A percentile compares a stretch with the other conserved stretches of the same genome.
These are phyloP conservation scores for Myrmophylax atrothorax DNA, from an alignment of 2,113 vertebrate genomes.

Conservation along the genomic window DNA sequence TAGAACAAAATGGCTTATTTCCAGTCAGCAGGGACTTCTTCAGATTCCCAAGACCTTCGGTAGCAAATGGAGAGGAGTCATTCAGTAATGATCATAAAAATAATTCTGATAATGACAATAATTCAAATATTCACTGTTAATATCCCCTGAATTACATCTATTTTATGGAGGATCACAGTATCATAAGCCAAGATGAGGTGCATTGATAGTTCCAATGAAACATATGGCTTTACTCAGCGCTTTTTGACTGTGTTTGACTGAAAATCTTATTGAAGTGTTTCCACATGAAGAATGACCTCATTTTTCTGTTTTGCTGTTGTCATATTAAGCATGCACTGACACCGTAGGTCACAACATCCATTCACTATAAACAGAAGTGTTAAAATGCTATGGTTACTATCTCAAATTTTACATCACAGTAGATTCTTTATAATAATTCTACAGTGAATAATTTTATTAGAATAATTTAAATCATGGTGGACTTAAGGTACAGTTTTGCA, in stretches of 20 bases:
- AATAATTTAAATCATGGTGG: not conserved
- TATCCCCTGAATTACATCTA: not conserved
- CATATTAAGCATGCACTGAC: not conserved
- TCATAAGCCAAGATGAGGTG: not conserved
- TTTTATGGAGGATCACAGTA: not conserved
- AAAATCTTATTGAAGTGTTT: not conserved
- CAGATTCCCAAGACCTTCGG: not conserved
- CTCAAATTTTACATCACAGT: not conserved
- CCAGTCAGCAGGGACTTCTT: not conserved
- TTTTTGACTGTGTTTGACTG: not conserved
- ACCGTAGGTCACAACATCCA: not conserved
- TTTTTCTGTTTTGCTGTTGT: not conserved
- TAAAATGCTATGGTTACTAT: not conserved
- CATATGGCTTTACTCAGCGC: not conserved
- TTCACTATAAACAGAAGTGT: not conserved
- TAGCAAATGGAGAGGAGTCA: accelerated
- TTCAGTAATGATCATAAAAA: not conserved
- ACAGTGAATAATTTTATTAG: not conserved
- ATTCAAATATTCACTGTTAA: not conserved
- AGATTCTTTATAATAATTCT: not conserved
- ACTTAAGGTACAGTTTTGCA: not conserved
- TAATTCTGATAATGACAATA: not conserved
- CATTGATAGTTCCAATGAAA: not conserved
- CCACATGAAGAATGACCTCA: not conserved
- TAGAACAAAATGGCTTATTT: not conserved